phyloP scores from a whole-genome alignment of 2,113 vertebrate species.

The Macroglossus sobrinus region DNA sequence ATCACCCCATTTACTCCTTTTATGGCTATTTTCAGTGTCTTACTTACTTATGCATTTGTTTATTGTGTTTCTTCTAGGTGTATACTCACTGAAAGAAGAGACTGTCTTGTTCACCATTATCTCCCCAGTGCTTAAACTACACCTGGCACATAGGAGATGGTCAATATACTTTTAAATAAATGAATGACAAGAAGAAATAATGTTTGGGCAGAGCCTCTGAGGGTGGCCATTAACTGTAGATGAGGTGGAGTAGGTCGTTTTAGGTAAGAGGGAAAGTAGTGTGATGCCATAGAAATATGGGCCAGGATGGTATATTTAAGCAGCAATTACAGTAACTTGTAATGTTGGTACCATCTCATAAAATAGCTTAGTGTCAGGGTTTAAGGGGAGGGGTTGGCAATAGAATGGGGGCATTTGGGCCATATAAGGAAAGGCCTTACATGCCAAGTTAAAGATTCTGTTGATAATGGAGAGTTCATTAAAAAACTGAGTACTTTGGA shows the following conservation, averaged over 20 bases:
- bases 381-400: not conserved
- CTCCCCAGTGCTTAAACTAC: not conserved
- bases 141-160: not conserved
- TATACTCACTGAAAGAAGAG: not conserved
- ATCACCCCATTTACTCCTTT: not conserved
- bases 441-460: not conserved
- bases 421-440: not conserved
- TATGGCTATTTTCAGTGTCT: not conserved
- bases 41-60: not conserved
- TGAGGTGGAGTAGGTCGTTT: not conserved
- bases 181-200: not conserved
- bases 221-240: not conserved
- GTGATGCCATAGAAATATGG: not conserved
- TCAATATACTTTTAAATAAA: not conserved
- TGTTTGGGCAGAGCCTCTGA: not conserved
- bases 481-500: not conserved
- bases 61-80: not conserved
- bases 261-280: not conserved
- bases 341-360: not conserved
- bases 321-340: not conserved
- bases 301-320: not conserved
- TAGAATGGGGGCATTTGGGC: not conserved
- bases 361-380: not conserved
- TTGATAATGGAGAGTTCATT: not conserved
- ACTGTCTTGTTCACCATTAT: not conserved